Base-by-base conservation (phyloP, 2,113 vertebrate genomes). In the Pterophyllum scalare region DNA sequence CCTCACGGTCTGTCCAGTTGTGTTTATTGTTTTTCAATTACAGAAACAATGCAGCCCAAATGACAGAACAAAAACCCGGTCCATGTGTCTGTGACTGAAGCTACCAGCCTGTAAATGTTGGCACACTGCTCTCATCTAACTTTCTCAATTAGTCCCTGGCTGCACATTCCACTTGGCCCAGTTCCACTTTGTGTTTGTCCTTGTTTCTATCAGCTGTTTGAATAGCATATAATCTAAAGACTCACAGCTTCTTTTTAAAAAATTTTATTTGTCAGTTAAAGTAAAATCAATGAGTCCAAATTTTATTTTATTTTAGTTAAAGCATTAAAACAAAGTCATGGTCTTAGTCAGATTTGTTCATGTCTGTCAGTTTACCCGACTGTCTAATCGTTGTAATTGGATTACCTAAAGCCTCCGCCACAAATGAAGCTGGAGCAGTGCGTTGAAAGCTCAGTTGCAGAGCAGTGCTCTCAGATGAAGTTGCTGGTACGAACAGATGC, bases 331-430 rank as follows among this genome's bases (percentile, higher is more conserved):
- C 28, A 75, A 58, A 74, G 59, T 24, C 59, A 54, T 38, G 26
- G 82, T 72, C 61, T 10, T 33, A 38, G 70, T 78, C 17, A 31
- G 77, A 75, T 70, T 33, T 60, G 58, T 28, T 40, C 1, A 3
- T 4, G 40, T 79, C 43, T 70, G 3, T 86, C 70, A 59, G 75
- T 91, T 91, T 77, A 52, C 78, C 88, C 64, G 70, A 80, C 83
- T 83, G 89, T 77, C 86, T 92, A 85, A 90, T 92, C 79, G 13
- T 8, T 74, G 19, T 87, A 92, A 95, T 85, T 82, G 88, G 93
- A 93, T 95, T 93, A 92, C 72, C 54, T 22, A 87, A 91, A 93
- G 85, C 82, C 84, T 82, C 5, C 8, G 0, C 60, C 60, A 26
- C 59, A 75, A 76, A 70, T 85, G 86, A 87, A 43, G 64, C 90